These are phyloP conservation scores for Plutella xylostella DNA, from an alignment of 2,888 invertebrate species.

Conservation along the genomic window DNA sequence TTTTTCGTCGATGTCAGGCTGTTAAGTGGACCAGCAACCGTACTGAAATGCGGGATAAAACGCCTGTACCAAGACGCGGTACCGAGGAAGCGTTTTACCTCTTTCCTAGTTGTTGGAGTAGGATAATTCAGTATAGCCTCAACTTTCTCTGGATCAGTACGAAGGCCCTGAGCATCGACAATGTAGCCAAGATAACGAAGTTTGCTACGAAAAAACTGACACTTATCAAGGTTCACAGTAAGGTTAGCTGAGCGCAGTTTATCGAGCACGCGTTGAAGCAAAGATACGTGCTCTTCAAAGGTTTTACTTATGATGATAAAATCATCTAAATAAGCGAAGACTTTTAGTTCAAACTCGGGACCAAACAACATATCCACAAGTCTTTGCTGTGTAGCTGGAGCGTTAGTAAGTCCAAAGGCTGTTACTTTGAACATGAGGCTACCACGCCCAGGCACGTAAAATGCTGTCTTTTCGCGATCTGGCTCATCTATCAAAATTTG, in stretches of 20 bases:
- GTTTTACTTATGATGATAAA: constrained; percentile 16
- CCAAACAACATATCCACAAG: constrained; percentile 19
- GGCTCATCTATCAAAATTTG: constrained; percentile 10
- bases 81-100: constrained; percentile 16
- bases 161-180: constrained; percentile 23
- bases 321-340: constrained; percentile 21
- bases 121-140: constrained; percentile 19
- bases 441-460: constrained; percentile 11
- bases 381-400: constrained; percentile 23
- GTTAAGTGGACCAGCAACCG: constrained; percentile 18
- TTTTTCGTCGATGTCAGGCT: constrained; percentile 11
- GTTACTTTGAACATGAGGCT: not conserved
- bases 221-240: constrained; percentile 17
- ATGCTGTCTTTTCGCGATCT: constrained; percentile 14
- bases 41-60: constrained; percentile 21
- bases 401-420: constrained; percentile 17
- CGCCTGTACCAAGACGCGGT: constrained; percentile 21
- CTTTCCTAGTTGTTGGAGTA: constrained; percentile 14
- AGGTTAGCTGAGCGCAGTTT: constrained; percentile 18
- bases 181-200: constrained; percentile 13
- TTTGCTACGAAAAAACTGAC: constrained; percentile 4
- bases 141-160: constrained; percentile 22
- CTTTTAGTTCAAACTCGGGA: constrained; percentile 17
- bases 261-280: constrained; percentile 15
- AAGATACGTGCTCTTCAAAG: constrained; percentile 20